Evolutionary conservation across 2,797 vertebrate genomes (phyloP), one percentile per base, ranked within the genome.

Genomic region (Malacoctenus gilli): DNA sequence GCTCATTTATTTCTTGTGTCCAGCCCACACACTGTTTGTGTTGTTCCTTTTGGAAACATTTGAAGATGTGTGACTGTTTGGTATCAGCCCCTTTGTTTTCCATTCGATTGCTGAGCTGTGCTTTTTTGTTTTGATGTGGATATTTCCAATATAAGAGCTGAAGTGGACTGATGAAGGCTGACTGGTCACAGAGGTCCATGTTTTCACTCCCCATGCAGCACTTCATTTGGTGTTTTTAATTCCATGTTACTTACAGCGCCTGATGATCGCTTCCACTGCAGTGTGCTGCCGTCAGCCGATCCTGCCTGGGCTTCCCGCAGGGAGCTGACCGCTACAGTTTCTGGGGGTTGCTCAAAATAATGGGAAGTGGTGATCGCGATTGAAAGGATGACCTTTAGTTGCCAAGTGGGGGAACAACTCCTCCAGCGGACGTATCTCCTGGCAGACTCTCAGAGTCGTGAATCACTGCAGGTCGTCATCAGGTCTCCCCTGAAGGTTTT

Each of bases 381-480:
- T 73, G 72, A 79, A 56, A 65, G 2, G 2, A 1, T 79, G 75
- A 75, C 74, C 79, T 85, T 77, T 75, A 25, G 67, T 80, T 82
- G 72, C 75, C 52, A 52, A 51, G 63, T n/a, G 8, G 72, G 59
- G 3, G 41, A 69, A 68, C 37, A 43, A 35, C 69, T 31, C 59
- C 55, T 55, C 72, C 61, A 54, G 25, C 57, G 13, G 20, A 34
- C 51, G 28, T 42, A 13, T 28, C 50, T 68, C 53, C 31, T 68
- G 52, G 40, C 42, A 30, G 25, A 66, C 71, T 52, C 16, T 54
- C 19, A 13, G 65, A 59, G 68, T 40, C 19, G 48, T 16, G 34
- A 28, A 51, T 54, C 46, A 13, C 57, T 12, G 3, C 3, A 13
- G 48, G 62, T 41, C 60, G 56, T 37, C 75, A 57, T 69, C 66